Conservation (phyloP, 1,140 invertebrate species). For the Bombyx mori region ASM3026992v2 NC_085110.1:12813001-12813500, state of each 20-base stretch:
- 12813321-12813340: no score
- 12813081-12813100: background rate
- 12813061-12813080: slow-evolving; percentile 34
- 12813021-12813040: slow-evolving; percentile 28
- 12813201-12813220: slow-evolving; percentile 89
- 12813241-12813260: no score
- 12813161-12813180: slow-evolving; percentile 29
- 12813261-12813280: no score
- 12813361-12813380: background rate
- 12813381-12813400: background rate
- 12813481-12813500: no score
- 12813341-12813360: background rate
- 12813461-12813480: no score
- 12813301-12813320: no score
- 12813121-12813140: slow-evolving; percentile 40
- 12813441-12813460: no score
- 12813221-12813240: slow-evolving; percentile 86
- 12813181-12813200: slow-evolving; percentile 72
- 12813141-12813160: slow-evolving; percentile 17
- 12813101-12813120: slow-evolving; percentile 43
- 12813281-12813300: no score
- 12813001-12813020: slow-evolving; percentile 12
- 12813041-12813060: slow-evolving; percentile 49
- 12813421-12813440: no score
- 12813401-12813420: background rate